phyloP scores from a whole-genome alignment of 1,140 invertebrate species.

The Hypothenemus hampei region DNA sequence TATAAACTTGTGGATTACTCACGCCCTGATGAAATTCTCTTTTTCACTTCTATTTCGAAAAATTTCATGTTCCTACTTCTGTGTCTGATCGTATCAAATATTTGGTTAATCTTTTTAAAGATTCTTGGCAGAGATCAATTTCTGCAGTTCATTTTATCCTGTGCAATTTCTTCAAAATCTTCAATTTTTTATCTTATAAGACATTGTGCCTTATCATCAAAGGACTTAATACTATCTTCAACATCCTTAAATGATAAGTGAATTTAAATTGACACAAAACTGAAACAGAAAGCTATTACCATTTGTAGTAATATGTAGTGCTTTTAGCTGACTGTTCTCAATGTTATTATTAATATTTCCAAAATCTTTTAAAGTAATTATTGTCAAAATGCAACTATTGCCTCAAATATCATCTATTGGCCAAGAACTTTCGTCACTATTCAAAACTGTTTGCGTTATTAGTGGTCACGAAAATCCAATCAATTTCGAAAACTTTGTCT shows the following conservation, averaged over 20 bases:
- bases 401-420: too few relatives aligned
- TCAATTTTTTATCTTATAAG: constrained; percentile 27
- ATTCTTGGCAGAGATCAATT: constrained; percentile 34
- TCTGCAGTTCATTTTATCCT: constrained; percentile 36
- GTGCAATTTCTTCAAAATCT: constrained; percentile 37
- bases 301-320: too few relatives aligned
- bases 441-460: too few relatives aligned
- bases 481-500: too few relatives aligned
- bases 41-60: constrained; percentile 3
- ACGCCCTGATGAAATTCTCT: constrained; percentile 1
- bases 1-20: constrained; percentile 9
- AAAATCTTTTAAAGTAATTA: too few relatives aligned
- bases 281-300: too few relatives aligned
- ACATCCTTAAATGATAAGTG: constrained; percentile 21
- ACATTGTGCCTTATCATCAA: constrained; percentile 26
- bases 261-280: too few relatives aligned
- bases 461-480: too few relatives aligned
- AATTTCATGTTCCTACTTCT: constrained; percentile 3
- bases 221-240: constrained; percentile 30
- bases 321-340: too few relatives aligned
- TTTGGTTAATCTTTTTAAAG: constrained; percentile 28
- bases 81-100: constrained; percentile 26
- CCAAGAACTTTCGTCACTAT: too few relatives aligned
- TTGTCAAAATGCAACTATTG: too few relatives aligned
- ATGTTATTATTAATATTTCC: too few relatives aligned